Evolutionary conservation across 2,113 vertebrate genomes (phyloP), one percentile per base, ranked within the genome.

Genomic region (Alosa alosa): DNA sequence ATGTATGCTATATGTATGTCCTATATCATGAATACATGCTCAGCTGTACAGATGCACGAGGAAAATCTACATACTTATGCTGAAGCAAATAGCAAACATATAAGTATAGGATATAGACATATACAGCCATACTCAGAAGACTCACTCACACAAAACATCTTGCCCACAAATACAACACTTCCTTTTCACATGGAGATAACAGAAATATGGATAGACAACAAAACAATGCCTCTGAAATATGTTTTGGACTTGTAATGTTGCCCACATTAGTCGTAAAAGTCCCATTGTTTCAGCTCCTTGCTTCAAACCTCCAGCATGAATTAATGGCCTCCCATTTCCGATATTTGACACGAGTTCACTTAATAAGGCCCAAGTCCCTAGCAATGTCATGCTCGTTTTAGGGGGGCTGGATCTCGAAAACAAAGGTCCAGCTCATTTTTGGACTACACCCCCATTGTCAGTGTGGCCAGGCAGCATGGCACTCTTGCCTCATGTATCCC

Each of bases 321-420:
- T 85, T 85, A 81, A 85, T 85, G 50, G 18, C 17, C 31, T 20
- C 1, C 25, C 7, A 41, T 44, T 81, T 36, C 31, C 31, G 41
- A 36, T 78, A 18, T 50, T 49, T 64, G 72, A 31, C 60, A n/a
- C 64, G 4, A 20, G 44, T 85, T 36, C 84, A 31, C 46, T 81
- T 64, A 85, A 78, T 36, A 31, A 44, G 6, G 41, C 64, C 45
- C 31, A 36, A 49, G 60, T 85, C 45, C 15, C 84, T 50, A 0
- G 64, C 31, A 85, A 78, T 85, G 81, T 78, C 84, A 75, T 81
- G 45, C 64, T 36, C 47, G 50, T 85, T 85, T 85, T 75, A 78
- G 84, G 68, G 68, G 25, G 39, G 39, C 11, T 78, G 72, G 11
- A 11, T 78, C 25, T 78, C 10, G 72, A 39, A 4, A 78, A 31